Percentiles rank a stretch among this genome's conserved stretches.
Evolutionary conservation across 2,113 vertebrate species (phyloP).

Genomic region (Stictonetta naevosa): DNA sequence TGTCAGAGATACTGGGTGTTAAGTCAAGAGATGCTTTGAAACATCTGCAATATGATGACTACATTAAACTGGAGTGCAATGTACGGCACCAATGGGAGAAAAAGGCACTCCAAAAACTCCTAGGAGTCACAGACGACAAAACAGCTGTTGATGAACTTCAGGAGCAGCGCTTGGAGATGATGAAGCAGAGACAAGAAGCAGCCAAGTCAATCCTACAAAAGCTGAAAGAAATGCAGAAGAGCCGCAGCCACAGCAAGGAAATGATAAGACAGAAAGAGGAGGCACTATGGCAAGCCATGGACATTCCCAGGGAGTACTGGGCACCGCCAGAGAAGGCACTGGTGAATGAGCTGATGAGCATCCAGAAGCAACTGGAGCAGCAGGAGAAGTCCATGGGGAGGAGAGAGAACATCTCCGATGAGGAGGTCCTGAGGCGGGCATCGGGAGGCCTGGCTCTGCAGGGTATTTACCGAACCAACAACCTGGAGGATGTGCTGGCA

Average conservation of each 20-base stretch:
- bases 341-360: not conserved
- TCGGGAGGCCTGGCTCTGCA: slow-evolving; percentile 74
- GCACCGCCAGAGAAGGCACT: not conserved
- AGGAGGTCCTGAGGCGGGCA: slow-evolving; percentile 45
- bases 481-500: not conserved
- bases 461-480: slow-evolving; percentile 67
- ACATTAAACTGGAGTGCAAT: slow-evolving; percentile 5
- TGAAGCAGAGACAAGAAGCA: not conserved
- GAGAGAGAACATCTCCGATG: not conserved
- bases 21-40: slow-evolving; percentile 21
- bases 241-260: not conserved
- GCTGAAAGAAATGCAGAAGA: not conserved
- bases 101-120: not conserved
- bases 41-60: slow-evolving; percentile 20
- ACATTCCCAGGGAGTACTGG: slow-evolving; percentile 20
- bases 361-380: slow-evolving; percentile 24
- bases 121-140: not conserved
- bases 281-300: slow-evolving; percentile 21
- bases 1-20: not conserved
- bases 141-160: not conserved
- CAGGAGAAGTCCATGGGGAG: not conserved
- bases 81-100: slow-evolving; percentile 4
- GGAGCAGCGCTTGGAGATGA: not conserved
- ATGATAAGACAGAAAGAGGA: not conserved
- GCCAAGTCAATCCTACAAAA: not conserved